A percentile compares a stretch with the other conserved stretches of the same genome.
phyloP scores from a whole-genome alignment of 1,140 invertebrate genomes.

The Oncopeltus fasciatus region DNA sequence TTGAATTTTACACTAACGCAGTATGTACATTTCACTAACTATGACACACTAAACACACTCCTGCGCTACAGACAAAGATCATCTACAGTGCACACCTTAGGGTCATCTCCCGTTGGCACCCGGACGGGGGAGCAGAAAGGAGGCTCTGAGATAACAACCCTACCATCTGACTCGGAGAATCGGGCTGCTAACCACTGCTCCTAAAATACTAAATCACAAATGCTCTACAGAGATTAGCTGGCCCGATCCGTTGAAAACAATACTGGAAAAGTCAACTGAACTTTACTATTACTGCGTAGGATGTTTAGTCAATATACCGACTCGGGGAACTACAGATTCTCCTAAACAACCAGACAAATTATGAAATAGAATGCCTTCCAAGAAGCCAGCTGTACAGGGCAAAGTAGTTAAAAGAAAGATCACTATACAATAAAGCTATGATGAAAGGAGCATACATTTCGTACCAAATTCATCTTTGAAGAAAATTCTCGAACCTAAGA shows the following conservation, averaged over 20 bases:
- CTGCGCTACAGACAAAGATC: too few species aligned
- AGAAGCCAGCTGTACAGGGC: neutral
- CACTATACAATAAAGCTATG: constrained; percentile 11
- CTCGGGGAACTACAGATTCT: neutral
- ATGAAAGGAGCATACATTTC: neutral
- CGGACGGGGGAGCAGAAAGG: too few species aligned
- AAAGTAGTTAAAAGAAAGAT: neutral
- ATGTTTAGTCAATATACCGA: constrained; percentile 36
- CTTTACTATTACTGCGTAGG: neutral
- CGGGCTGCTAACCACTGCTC: neutral
- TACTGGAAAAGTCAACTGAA: neutral
- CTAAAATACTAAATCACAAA: neutral
- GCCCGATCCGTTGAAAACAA: neutral
- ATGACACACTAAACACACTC: too few species aligned
- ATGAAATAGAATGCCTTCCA: neutral
- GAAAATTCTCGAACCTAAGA: too few species aligned
- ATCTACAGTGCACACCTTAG: too few species aligned
- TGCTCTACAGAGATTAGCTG: neutral
- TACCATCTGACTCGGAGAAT: too few species aligned
- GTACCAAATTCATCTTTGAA: neutral
- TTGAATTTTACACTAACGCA: too few species aligned
- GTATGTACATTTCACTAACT: too few species aligned
- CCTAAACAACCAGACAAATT: neutral
- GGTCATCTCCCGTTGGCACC: too few species aligned
- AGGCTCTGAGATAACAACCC: too few species aligned